These are phyloP conservation scores for Eristalinus aeneus DNA, from an alignment of 2,888 invertebrate species.

Conservation along the genomic window DNA sequence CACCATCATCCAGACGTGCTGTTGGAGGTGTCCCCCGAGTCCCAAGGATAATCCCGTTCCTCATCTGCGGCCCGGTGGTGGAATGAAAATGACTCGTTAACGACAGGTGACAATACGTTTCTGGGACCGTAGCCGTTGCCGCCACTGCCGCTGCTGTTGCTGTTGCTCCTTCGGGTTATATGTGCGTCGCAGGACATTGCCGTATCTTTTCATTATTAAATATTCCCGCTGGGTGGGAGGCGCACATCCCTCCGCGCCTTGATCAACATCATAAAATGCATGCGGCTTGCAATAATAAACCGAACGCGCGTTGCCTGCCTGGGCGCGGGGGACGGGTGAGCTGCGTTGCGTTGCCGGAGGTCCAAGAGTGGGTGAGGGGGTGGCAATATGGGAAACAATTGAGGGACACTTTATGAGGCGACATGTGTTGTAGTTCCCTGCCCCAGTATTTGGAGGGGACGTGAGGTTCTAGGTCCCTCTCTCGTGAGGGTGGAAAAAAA, in stretches of 20 bases:
- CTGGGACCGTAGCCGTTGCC: slow-evolving; percentile 2
- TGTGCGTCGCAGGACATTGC: slow-evolving; percentile 27
- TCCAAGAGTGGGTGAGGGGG: not conserved
- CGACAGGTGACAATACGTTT: slow-evolving; percentile 64
- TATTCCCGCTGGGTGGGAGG: slow-evolving; percentile 36
- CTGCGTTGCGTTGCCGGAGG: not conserved
- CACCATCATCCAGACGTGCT: slow-evolving; percentile 29
- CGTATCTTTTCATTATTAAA: slow-evolving; percentile 67
- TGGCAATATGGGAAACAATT: slow-evolving; percentile 27
- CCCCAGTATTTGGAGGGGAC: not conserved
- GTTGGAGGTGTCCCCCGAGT: slow-evolving; percentile 15
- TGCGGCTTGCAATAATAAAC: slow-evolving; percentile 67
- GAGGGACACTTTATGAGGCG: slow-evolving; percentile 64
- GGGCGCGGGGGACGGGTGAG: not conserved
- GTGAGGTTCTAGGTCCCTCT: not conserved
- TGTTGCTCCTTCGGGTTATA: slow-evolving; percentile 7
- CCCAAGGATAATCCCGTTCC: slow-evolving; percentile 44
- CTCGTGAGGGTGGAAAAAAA: not conserved
- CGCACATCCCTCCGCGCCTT: not conserved
- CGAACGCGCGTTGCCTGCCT: slow-evolving; percentile 44
- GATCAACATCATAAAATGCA: slow-evolving; percentile 66
- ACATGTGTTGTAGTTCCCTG: slow-evolving; percentile 62
- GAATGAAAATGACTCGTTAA: slow-evolving; percentile 65
- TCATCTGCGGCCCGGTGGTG: not conserved
- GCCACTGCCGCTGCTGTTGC: not conserved